phyloP scores from a whole-genome alignment of 2,888 invertebrate species.

The Iselma pallidipennis region DNA sequence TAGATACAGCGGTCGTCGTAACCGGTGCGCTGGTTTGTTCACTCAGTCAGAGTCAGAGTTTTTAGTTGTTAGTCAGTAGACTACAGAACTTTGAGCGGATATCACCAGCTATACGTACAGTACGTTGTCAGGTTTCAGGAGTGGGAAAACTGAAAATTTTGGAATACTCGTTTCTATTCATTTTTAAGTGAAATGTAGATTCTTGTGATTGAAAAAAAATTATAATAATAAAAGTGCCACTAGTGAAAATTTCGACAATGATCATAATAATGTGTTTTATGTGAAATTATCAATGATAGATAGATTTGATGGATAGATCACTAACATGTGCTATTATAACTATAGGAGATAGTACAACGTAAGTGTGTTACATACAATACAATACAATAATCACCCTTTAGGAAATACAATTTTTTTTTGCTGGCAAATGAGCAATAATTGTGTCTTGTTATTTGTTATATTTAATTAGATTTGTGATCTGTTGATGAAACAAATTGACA shows the following conservation, averaged over 20 bases:
- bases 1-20: not conserved
- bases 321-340: not conserved
- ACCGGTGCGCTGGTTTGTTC: constrained; percentile 3
- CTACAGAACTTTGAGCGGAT: not conserved
- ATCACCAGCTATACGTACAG: not conserved
- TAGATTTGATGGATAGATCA: constrained; percentile 1
- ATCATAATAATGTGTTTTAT: constrained; percentile 13
- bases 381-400: not conserved
- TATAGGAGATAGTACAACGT: constrained; percentile 3
- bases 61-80: not conserved
- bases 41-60: not conserved
- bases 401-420: no score
- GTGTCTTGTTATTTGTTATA: no score
- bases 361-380: not conserved
- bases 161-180: no score
- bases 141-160: no score
- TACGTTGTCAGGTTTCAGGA: no score
- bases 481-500: no score
- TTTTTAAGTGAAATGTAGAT: not conserved
- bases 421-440: not conserved
- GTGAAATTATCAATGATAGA: constrained; percentile 16
- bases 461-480: no score
- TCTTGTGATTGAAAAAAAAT: not conserved
- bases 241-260: not conserved
- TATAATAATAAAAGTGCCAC: not conserved